phyloP scores from a whole-genome alignment of 2,113 vertebrate genomes.

The Pandion haliaetus region DNA sequence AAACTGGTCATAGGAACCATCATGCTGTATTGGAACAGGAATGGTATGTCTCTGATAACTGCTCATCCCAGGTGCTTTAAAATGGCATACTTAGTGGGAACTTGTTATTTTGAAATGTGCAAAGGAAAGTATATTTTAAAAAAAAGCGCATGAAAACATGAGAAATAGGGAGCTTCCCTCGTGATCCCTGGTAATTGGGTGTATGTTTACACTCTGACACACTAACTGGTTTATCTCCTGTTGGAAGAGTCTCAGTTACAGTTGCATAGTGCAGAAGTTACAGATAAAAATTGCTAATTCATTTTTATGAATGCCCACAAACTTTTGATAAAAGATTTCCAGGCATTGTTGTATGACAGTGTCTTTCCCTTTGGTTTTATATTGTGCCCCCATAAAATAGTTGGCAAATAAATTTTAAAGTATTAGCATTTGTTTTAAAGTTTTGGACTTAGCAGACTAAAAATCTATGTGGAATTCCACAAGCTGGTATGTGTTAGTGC shows the following conservation, averaged over 20 bases:
- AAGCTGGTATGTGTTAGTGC: background rate
- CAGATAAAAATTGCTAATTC: background rate
- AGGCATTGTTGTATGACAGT: background rate
- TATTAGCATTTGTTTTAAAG: background rate
- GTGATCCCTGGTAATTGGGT: background rate
- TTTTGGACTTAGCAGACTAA: background rate
- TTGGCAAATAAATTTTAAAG: background rate
- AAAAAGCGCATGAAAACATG: background rate
- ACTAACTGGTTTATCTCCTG: background rate
- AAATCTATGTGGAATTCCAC: background rate
- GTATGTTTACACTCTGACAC: background rate
- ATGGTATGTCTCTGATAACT: background rate
- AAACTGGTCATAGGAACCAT: background rate
- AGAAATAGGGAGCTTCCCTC: background rate
- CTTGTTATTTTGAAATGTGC: background rate
- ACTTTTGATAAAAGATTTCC: background rate
- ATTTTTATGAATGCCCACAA: background rate
- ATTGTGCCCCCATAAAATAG: background rate
- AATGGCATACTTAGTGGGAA: background rate
- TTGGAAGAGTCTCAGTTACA: background rate
- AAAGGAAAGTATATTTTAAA: background rate
- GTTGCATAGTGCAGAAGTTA: background rate
- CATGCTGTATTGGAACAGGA: background rate
- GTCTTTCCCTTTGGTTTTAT: background rate
- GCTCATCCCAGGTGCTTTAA: background rate